A percentile compares a stretch with the other conserved stretches of the same genome.
These are phyloP conservation scores for Azorinus chamasolen DNA, from an alignment of 2,888 invertebrate genomes.

Conservation along the genomic window DNA sequence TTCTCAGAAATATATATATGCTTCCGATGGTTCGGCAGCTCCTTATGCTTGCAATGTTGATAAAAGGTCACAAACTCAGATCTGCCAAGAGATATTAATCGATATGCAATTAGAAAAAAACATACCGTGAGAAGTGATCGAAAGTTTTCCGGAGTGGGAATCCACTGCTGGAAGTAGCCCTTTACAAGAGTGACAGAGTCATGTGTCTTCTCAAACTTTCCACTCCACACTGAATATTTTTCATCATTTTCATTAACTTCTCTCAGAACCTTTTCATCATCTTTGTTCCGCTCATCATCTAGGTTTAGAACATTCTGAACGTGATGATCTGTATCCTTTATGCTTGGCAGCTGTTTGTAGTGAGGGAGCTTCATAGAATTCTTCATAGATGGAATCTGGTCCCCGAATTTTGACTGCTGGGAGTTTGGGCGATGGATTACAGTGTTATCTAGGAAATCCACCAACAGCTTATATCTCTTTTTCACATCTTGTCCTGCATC, in stretches of 20 bases:
- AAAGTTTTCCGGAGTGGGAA: constrained; percentile 79
- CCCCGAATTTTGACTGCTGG: constrained; percentile 74
- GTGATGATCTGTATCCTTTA: constrained; percentile 45
- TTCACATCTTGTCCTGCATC: constrained; percentile 72
- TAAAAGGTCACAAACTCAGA: too few species aligned
- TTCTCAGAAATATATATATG: too few species aligned
- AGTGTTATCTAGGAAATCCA: constrained; percentile 84
- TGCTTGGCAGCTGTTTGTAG: constrained; percentile 78
- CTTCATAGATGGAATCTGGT: constrained; percentile 33
- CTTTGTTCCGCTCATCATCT: constrained; percentile 64
- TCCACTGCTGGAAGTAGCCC: constrained; percentile 81
- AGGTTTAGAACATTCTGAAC: constrained; percentile 69
- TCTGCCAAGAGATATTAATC: too few species aligned
- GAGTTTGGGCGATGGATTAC: constrained; percentile 81
- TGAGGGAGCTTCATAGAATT: constrained; percentile 67
- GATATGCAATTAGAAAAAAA: too few species aligned
- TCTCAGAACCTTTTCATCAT: constrained; percentile 43
- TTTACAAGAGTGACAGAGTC: constrained; percentile 78
- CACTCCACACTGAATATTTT: constrained; percentile 59
- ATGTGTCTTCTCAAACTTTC: constrained; percentile 65
- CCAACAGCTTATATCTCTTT: constrained; percentile 77
- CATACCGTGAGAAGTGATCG: constrained; percentile 67
- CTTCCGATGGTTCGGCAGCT: too few species aligned
- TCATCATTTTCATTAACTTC: constrained; percentile 69
- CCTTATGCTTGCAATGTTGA: too few species aligned